Evolutionary conservation across 2,888 invertebrate species (phyloP).

Genomic region (Folsomia manolachei): DNA sequence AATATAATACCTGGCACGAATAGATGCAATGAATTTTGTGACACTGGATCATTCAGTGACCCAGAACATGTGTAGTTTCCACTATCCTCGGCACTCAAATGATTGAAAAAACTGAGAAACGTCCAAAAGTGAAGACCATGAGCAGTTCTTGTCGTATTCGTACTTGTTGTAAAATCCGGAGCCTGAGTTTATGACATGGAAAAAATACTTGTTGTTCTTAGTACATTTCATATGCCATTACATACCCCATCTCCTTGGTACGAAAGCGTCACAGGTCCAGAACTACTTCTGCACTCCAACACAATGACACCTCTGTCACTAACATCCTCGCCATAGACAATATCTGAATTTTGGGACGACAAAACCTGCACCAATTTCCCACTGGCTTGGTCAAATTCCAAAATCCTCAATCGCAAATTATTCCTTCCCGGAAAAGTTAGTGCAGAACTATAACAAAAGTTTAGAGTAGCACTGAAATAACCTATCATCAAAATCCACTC

Average conservation of each 20-base stretch:
- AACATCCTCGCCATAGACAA: constrained; percentile 33
- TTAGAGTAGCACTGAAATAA: background rate
- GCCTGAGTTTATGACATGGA: constrained; percentile 17
- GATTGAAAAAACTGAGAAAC: constrained; percentile 31
- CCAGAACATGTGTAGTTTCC: constrained; percentile 37
- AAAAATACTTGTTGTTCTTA: too few relatives aligned
- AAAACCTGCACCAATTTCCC: constrained; percentile 30
- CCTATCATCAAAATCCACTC: background rate
- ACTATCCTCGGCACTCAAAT: constrained; percentile 25
- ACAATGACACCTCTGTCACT: constrained; percentile 25
- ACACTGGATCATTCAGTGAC: constrained; percentile 17
- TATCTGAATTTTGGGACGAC: constrained; percentile 29
- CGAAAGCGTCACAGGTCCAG: constrained; percentile 10
- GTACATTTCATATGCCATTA: too few relatives aligned
- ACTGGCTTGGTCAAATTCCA: constrained; percentile 30
- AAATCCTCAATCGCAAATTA: constrained; percentile 26
- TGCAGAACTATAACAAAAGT: background rate
- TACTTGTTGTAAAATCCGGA: constrained; percentile 24
- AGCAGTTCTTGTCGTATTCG: constrained; percentile 22
- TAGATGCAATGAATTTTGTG: constrained; percentile 33
- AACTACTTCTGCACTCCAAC: constrained; percentile 34
- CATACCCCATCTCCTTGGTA: constrained; percentile 29
- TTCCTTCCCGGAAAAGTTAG: constrained; percentile 12
- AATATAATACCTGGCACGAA: constrained; percentile 36
- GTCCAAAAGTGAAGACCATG: constrained; percentile 18